phyloP scores from a whole-genome alignment of 2,888 invertebrate species.

The Encarsia formosa region DNA sequence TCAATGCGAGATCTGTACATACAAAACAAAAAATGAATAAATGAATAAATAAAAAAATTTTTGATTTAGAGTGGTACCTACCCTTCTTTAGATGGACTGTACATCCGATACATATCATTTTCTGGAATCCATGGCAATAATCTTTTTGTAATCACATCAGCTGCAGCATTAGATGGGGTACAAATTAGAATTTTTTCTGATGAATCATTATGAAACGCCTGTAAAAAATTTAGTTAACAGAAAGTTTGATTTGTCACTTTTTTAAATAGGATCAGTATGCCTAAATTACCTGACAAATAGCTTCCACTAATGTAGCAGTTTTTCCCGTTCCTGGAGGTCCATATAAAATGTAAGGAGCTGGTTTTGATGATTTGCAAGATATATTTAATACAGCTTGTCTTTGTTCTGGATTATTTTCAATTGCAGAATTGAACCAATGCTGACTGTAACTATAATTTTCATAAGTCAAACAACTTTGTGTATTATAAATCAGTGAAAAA shows the following conservation, averaged over 20 bases:
- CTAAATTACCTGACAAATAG: constrained; percentile 59
- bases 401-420: constrained; percentile 61
- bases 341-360: constrained; percentile 75
- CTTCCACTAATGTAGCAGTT: constrained; percentile 68
- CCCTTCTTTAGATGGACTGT: constrained; percentile 30
- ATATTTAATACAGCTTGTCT: constrained; percentile 65
- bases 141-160: constrained; percentile 61
- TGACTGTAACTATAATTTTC: too few relatives aligned
- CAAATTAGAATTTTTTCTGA: constrained; percentile 59
- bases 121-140: constrained; percentile 45
- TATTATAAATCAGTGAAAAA: too few relatives aligned
- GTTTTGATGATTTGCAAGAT: constrained; percentile 58
- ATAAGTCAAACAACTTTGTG: too few relatives aligned
- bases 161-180: constrained; percentile 69
- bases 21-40: not conserved
- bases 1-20: constrained; percentile 30
- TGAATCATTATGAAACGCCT: constrained; percentile 44
- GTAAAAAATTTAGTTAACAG: constrained; percentile 11
- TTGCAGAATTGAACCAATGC: constrained; percentile 42
- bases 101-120: constrained; percentile 27
- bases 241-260: constrained; percentile 37
- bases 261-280: constrained; percentile 23
- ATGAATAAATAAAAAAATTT: not conserved
- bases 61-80: too few relatives aligned
- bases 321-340: constrained; percentile 85